Evolutionary conservation across 2,888 invertebrate genomes (phyloP).

Genomic region (Pharmacophagus antenor): DNA sequence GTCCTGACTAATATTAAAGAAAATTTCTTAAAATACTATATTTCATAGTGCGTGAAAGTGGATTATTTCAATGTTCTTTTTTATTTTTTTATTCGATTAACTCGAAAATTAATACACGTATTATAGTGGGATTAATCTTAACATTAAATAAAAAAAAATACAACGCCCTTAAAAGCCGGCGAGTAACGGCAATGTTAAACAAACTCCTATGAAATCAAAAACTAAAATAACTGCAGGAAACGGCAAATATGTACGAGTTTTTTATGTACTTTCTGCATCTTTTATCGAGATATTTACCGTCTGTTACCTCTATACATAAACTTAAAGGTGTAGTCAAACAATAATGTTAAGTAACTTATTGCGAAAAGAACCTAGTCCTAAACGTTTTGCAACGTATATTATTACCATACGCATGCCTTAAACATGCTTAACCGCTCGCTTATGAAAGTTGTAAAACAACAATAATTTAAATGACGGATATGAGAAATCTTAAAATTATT

Average conservation of each 20-base stretch:
- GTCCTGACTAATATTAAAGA: no score
- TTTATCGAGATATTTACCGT: not conserved
- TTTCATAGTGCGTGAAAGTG: no score
- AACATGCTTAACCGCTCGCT: not conserved
- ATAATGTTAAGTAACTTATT: conserved; percentile 50
- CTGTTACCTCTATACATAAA: conserved; percentile 19
- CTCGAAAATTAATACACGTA: no score
- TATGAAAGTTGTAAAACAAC: not conserved
- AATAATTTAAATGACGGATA: not conserved
- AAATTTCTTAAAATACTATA: no score
- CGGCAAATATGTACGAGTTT: not conserved
- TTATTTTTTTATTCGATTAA: no score
- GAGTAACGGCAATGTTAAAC: not conserved
- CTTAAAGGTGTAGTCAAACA: conserved; percentile 45
- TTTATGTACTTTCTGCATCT: not conserved
- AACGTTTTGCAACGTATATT: conserved; percentile 38
- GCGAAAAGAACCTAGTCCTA: conserved; percentile 31
- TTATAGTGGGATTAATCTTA: no score
- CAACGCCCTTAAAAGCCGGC: no score
- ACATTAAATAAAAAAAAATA: no score
- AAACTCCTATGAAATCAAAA: not conserved
- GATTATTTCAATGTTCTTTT: no score
- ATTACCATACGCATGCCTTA: conserved; percentile 26
- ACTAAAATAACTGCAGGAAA: not conserved
- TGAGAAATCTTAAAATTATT: conserved; percentile 30